phyloP scores from a whole-genome alignment of 2,888 invertebrate genomes.

The Labia minor region DNA sequence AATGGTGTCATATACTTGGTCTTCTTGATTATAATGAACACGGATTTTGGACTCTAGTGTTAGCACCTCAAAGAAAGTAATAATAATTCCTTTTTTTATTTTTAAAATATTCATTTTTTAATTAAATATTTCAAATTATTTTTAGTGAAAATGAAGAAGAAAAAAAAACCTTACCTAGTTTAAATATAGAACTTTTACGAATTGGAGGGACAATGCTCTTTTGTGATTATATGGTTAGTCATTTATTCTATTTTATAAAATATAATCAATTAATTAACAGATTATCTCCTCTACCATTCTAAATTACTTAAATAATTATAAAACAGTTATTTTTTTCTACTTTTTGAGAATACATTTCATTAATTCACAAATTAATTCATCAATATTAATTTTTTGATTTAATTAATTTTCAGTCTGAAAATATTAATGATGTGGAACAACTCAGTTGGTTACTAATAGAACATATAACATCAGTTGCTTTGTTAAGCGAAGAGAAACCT shows the following conservation, averaged over 20 bases:
- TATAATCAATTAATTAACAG: no score
- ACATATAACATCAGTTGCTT: conserved; percentile 55
- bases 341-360: neutral
- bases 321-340: neutral
- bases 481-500: conserved; percentile 52
- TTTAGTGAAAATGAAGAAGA: neutral
- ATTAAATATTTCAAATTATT: no score
- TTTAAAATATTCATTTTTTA: no score
- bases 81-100: no score
- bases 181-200: conserved; percentile 53
- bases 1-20: conserved; percentile 69
- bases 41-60: conserved; percentile 56
- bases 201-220: conserved; percentile 58
- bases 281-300: no score
- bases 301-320: no score
- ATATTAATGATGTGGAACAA: conserved; percentile 58
- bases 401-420: conserved; percentile 46
- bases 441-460: conserved; percentile 67
- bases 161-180: conserved; percentile 31
- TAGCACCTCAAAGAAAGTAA: conserved; percentile 29
- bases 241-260: neutral
- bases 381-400: neutral
- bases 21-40: conserved; percentile 59
- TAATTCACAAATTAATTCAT: neutral
- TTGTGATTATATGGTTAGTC: conserved; percentile 66